phyloP scores from a whole-genome alignment of 2,888 invertebrate genomes.

The Fragum fragum region DNA sequence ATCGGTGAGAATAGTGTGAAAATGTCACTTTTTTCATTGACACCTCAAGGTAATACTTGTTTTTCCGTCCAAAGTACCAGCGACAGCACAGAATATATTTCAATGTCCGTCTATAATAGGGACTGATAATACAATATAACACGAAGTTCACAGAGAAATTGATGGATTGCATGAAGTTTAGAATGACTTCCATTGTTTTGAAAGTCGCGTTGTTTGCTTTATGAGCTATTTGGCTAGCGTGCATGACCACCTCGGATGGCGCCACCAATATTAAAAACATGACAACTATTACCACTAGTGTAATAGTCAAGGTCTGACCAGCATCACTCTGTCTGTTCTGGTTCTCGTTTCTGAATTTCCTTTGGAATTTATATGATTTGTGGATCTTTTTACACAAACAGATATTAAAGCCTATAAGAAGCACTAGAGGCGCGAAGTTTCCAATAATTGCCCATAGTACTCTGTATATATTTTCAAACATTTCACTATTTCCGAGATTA shows the following conservation, averaged over 20 bases:
- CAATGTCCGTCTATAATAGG: conserved; percentile 91
- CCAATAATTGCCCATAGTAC: conserved; percentile 81
- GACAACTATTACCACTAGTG: conserved; percentile 83
- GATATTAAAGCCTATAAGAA: conserved; percentile 83
- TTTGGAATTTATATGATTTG: conserved; percentile 79
- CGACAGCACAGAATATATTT: conserved; percentile 77
- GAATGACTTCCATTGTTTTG: conserved; percentile 87
- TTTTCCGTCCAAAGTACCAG: conserved; percentile 63
- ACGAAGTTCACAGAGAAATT: conserved; percentile 94
- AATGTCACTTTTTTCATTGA: conserved; percentile 69
- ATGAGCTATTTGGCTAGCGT: conserved; percentile 73
- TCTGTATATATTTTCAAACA: conserved; percentile 77
- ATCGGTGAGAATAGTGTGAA: conserved; percentile 52
- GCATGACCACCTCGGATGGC: conserved; percentile 83
- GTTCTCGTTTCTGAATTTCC: conserved; percentile 71
- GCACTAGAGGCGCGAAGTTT: conserved; percentile 80
- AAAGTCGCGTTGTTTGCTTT: conserved; percentile 76
- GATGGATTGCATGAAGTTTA: conserved; percentile 92
- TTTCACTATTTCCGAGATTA: conserved; percentile 68
- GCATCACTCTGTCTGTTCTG: conserved; percentile 73
- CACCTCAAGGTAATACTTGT: conserved; percentile 63
- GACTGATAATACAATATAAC: conserved; percentile 93
- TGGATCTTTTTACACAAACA: conserved; percentile 82
- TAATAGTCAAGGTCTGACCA: conserved; percentile 82
- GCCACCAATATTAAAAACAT: conserved; percentile 85